Percentiles rank a stretch among this genome's conserved stretches.
These are phyloP conservation scores for Agrenia bidenticulata DNA, from an alignment of 2,888 invertebrate genomes.

Conservation along the genomic window DNA sequence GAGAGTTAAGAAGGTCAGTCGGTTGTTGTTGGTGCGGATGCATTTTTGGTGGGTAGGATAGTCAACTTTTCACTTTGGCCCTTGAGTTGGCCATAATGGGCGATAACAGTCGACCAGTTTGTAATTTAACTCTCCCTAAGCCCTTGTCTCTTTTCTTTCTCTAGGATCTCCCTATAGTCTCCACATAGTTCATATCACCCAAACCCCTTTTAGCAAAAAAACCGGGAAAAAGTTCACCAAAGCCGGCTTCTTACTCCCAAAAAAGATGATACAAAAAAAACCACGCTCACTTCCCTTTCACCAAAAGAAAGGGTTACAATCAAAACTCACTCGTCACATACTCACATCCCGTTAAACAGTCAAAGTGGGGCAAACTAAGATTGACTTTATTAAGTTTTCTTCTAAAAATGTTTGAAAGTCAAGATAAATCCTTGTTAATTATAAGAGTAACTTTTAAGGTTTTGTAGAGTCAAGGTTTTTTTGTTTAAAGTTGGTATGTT, in stretches of 20 bases:
- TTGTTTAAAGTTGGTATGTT: no score
- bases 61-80: neutral
- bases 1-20: no score
- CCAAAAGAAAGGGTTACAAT: no score
- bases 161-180: neutral
- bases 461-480: no score
- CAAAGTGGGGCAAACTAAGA: neutral
- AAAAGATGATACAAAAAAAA: no score
- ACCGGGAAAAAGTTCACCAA: slow-evolving; percentile 1
- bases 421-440: no score
- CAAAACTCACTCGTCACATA: no score
- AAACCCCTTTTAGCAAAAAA: neutral
- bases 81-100: slow-evolving; percentile 4
- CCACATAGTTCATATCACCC: neutral
- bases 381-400: neutral
- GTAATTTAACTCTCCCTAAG: slow-evolving; percentile 6
- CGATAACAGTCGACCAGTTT: slow-evolving; percentile 5
- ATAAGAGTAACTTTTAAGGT: no score
- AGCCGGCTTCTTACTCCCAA: no score
- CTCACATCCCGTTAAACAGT: no score
- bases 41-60: neutral
- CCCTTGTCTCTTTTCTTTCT: neutral
- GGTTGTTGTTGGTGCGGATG: neutral
- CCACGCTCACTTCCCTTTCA: no score
- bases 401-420: neutral